phyloP scores from a whole-genome alignment of 2,888 invertebrate genomes.

The Odontothrips loti region DNA sequence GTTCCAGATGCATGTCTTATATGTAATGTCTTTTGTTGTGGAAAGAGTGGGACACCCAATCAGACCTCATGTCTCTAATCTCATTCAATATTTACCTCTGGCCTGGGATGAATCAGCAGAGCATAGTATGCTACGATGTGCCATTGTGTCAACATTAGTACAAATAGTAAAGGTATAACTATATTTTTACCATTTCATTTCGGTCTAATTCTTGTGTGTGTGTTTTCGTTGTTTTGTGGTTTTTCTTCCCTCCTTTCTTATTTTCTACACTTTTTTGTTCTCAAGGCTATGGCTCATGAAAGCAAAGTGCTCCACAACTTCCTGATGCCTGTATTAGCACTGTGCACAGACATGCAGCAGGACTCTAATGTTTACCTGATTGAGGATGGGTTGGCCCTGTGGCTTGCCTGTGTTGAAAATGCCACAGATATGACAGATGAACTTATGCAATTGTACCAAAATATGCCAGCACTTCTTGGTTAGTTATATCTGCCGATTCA shows the following conservation, averaged over 20 bases:
- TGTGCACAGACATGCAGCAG: slow-evolving; percentile 73
- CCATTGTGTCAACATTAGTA: slow-evolving; percentile 80
- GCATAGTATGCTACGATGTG: slow-evolving; percentile 86
- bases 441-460: slow-evolving; percentile 67
- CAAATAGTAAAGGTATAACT: slow-evolving; percentile 70
- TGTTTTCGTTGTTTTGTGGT: background rate
- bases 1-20: slow-evolving; percentile 79
- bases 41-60: slow-evolving; percentile 77
- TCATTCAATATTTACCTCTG: slow-evolving; percentile 78
- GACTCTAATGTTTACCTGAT: slow-evolving; percentile 82
- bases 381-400: slow-evolving; percentile 88
- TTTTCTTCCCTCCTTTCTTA: slow-evolving; percentile 9
- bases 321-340: slow-evolving; percentile 60
- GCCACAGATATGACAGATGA: slow-evolving; percentile 40
- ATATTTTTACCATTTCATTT: background rate
- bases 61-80: slow-evolving; percentile 62
- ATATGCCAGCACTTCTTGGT: slow-evolving; percentile 71
- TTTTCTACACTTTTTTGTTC: background rate
- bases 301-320: slow-evolving; percentile 51
- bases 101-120: slow-evolving; percentile 84
- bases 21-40: slow-evolving; percentile 83
- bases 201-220: slow-evolving; percentile 12
- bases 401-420: slow-evolving; percentile 57
- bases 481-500: slow-evolving; percentile 39
- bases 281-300: slow-evolving; percentile 51